Conservation (phyloP, 2,888 invertebrate species). For the Synergus umbraculus region DNA sequence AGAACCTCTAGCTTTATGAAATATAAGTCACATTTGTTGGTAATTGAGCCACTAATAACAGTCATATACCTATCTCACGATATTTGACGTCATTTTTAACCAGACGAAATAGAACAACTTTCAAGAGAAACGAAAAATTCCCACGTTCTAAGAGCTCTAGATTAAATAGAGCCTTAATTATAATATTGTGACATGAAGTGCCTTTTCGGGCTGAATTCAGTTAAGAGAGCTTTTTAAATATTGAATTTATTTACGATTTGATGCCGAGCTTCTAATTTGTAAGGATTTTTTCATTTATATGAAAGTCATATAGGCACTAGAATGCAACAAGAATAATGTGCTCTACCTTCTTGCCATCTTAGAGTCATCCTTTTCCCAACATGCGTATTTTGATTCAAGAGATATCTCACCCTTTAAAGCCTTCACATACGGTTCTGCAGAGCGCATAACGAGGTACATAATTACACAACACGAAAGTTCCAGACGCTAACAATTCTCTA, state of each 20-base stretch:
- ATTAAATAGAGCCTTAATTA: constrained; percentile 1
- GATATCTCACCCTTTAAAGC: constrained; percentile 26
- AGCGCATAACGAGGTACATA: constrained; percentile 25
- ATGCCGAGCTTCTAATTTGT: neutral
- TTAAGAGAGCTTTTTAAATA: neutral
- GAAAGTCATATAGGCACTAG: neutral
- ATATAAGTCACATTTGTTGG: too few relatives aligned
- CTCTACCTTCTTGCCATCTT: neutral
- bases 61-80: neutral
- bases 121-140: neutral
- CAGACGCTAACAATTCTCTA: constrained; percentile 3
- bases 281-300: neutral
- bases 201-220: neutral
- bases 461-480: constrained; percentile 33
- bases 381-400: constrained; percentile 20
- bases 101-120: neutral
- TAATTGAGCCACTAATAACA: neutral
- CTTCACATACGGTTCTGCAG: constrained; percentile 20
- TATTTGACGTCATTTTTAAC: neutral
- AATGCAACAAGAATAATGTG: constrained; percentile 6
- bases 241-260: constrained; percentile 8
- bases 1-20: neutral
- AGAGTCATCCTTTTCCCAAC: constrained; percentile 9
- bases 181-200: neutral
- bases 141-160: neutral